Conservation (phyloP, 2,888 invertebrate species). For the Drosophila cognata region DNA sequence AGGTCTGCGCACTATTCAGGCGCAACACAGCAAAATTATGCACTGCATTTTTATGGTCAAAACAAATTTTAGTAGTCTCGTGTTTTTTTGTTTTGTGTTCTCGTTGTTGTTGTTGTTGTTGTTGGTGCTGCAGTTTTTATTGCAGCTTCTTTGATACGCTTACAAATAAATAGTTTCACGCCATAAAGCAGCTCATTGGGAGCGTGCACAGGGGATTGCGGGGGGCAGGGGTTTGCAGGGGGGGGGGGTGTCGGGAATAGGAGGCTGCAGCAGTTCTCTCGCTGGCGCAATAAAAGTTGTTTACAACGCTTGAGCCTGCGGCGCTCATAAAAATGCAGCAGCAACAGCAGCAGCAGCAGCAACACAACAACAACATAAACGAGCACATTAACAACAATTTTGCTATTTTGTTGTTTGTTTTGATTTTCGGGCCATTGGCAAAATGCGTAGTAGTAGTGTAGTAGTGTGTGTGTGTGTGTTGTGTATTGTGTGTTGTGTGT, state of each 20-base stretch:
- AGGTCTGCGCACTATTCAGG: conserved; percentile 64
- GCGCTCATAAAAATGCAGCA: conserved; percentile 73
- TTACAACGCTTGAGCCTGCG: conserved; percentile 73
- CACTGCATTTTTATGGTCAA: conserved; percentile 67
- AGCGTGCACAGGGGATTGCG: neutral
- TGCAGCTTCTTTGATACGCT: conserved; percentile 76
- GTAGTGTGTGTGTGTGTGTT: neutral
- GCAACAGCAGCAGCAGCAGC: conserved; percentile 25
- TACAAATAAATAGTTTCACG: conserved; percentile 79
- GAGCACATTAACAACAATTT: conserved; percentile 66
- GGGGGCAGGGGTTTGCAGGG: neutral
- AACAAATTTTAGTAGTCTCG: conserved; percentile 37
- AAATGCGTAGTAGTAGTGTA: conserved; percentile 26
- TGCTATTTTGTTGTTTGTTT: conserved; percentile 64
- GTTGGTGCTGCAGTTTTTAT: conserved; percentile 39
- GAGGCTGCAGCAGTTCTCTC: conserved; percentile 3
- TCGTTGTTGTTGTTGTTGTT: conserved; percentile 27
- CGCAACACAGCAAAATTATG: conserved; percentile 55
- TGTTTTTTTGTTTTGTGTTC: conserved; percentile 10
- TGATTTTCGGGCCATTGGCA: conserved; percentile 73
- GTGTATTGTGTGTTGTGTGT: conserved; percentile 2
- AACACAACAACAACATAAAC: conserved; percentile 10
- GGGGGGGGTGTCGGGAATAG: neutral
- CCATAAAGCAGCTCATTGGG: conserved; percentile 59
- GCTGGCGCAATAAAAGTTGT: conserved; percentile 72